Evolutionary conservation across 1,140 invertebrate genomes (phyloP).

Genomic region (Ips nitidus): DNA sequence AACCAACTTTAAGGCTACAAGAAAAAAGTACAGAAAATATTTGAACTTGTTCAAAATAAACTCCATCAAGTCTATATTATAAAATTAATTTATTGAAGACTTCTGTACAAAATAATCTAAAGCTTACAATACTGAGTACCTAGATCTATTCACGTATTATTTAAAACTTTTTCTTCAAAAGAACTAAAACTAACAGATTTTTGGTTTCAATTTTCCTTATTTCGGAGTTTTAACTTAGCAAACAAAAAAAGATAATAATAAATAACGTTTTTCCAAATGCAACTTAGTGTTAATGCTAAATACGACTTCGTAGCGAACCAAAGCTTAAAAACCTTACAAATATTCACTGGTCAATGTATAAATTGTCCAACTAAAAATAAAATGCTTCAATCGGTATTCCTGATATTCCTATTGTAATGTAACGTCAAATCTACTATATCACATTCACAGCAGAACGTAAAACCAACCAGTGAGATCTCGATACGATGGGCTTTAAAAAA

Average conservation of each 20-base stretch:
- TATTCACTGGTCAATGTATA: no score
- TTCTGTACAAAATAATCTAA: conserved; percentile 28
- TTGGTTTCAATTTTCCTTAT: background rate
- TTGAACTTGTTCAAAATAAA: no score
- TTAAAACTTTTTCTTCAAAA: background rate
- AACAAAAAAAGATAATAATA: conserved; percentile 2
- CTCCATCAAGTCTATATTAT: background rate
- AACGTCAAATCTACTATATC: background rate
- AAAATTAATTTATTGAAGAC: conserved; percentile 29
- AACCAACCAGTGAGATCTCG: conserved; percentile 7
- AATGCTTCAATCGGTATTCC: background rate
- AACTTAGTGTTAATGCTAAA: background rate
- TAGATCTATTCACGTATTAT: conserved; percentile 5
- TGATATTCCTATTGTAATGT: background rate
- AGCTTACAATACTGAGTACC: conserved; percentile 11
- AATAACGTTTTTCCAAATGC: background rate
- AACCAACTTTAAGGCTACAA: no score
- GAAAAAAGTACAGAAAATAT: no score
- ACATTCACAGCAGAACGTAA: background rate
- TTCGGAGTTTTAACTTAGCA: background rate
- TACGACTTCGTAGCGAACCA: background rate
- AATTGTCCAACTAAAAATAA: no score
- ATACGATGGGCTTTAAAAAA: no score
- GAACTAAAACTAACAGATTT: conserved; percentile 1
- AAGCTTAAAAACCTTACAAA: no score